Conservation (phyloP, 2,113 vertebrate genomes). For the Kobus ellipsiprymnus region DNA sequence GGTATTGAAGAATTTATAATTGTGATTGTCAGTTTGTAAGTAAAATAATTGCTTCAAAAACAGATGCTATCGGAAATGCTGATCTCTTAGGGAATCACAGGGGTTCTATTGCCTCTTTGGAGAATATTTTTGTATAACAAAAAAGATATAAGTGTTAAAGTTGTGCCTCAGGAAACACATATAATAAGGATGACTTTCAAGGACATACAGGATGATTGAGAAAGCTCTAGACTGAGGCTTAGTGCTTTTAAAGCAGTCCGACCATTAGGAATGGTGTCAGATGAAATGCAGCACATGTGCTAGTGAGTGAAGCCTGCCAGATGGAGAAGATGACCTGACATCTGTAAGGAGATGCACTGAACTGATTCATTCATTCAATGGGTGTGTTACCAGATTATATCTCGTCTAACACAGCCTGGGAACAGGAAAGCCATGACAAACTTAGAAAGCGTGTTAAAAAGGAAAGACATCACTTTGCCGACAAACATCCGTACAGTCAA, state of each 20-base stretch:
- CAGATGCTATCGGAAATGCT: not conserved
- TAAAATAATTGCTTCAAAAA: slow-evolving; percentile 5
- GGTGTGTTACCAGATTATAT: not conserved
- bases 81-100: not conserved
- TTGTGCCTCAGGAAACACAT: not conserved
- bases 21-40: not conserved
- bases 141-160: not conserved
- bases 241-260: not conserved
- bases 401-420: not conserved
- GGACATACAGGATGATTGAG: not conserved
- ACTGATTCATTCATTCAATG: not conserved
- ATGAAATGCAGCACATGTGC: accelerated
- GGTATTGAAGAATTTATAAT: not conserved
- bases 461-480: not conserved
- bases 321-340: not conserved
- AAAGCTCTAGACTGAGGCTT: not conserved
- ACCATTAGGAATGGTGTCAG: not conserved
- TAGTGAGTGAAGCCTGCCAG: not conserved
- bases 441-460: not conserved
- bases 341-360: not conserved
- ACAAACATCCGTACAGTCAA: not conserved
- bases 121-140: not conserved
- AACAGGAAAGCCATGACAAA: not conserved
- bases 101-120: not conserved
- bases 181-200: not conserved